Conservation (phyloP, 2,113 vertebrate species). For the Odontesthes bonariensis region DNA sequence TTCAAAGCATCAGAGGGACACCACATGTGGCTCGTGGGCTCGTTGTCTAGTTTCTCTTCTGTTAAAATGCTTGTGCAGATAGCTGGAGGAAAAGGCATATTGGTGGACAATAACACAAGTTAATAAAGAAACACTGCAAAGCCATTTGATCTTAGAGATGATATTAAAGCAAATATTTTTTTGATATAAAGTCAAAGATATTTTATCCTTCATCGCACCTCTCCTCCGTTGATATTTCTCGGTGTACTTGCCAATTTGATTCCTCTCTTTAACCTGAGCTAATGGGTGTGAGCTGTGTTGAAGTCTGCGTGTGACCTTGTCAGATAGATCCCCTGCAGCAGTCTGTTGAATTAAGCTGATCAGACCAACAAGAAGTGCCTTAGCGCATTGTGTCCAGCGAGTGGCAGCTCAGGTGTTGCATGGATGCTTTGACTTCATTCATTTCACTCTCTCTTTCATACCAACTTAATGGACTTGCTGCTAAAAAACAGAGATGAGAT, state of each 20-base stretch:
- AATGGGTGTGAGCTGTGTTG: constrained; percentile 13
- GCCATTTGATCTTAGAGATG: background rate
- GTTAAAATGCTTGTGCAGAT: background rate
- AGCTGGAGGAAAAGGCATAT: background rate
- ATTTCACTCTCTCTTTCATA: background rate
- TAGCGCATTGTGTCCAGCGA: constrained; percentile 33
- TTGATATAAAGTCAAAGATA: background rate
- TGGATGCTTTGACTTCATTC: constrained; percentile 32
- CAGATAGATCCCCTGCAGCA: constrained; percentile 36
- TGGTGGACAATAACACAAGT: background rate
- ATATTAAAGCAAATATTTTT: background rate
- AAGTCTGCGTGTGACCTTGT: constrained; percentile 71
- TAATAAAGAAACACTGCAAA: constrained; percentile 18
- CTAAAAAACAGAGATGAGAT: constrained; percentile 67
- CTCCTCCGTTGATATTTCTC: background rate
- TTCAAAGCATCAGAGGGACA: background rate
- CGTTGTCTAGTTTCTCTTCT: background rate
- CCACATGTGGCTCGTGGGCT: background rate
- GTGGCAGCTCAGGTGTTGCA: constrained; percentile 41
- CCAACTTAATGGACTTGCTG: constrained; percentile 50
- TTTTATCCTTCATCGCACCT: background rate
- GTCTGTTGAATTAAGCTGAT: constrained; percentile 83
- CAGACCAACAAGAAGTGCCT: constrained; percentile 66
- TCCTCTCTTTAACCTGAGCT: constrained; percentile 17
- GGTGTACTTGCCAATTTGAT: background rate